A percentile compares a stretch with the other conserved stretches of the same genome.
Evolutionary conservation across 2,888 invertebrate genomes (phyloP).

Genomic region (Parnassius smintheus): DNA sequence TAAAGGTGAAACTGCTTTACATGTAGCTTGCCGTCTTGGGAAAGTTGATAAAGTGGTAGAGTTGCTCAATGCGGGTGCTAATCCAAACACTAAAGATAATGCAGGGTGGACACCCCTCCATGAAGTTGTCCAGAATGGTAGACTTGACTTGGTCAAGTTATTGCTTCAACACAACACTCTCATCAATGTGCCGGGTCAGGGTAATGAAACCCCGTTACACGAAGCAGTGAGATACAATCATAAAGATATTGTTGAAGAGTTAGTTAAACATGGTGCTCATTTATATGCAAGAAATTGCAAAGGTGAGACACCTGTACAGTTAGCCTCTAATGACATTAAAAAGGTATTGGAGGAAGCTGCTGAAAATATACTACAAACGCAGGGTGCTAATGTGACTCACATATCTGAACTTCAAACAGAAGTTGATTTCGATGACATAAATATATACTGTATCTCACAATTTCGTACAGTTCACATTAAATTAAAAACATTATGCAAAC

Average conservation of each 20-base stretch:
- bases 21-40: constrained; percentile 80
- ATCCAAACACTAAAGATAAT: constrained; percentile 84
- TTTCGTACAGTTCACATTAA: constrained; percentile 53
- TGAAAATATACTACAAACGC: constrained; percentile 59
- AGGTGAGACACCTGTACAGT: constrained; percentile 76
- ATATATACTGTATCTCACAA: constrained; percentile 53
- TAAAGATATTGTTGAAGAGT: constrained; percentile 73
- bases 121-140: constrained; percentile 83
- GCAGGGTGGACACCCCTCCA: constrained; percentile 88
- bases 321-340: constrained; percentile 54
- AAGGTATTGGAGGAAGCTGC: constrained; percentile 45
- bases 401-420: constrained; percentile 54
- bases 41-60: constrained; percentile 70
- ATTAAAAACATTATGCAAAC: constrained; percentile 52
- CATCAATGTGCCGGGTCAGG: constrained; percentile 82
- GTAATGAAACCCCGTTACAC: constrained; percentile 85
- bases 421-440: constrained; percentile 55
- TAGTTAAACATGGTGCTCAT: constrained; percentile 82
- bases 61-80: constrained; percentile 81
- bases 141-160: constrained; percentile 74
- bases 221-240: constrained; percentile 81
- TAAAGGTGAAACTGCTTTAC: constrained; percentile 85
- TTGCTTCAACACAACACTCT: constrained; percentile 82
- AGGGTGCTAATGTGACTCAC: constrained; percentile 53
- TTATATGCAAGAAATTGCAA: constrained; percentile 73